Evolutionary conservation across 2,797 vertebrate genomes (phyloP), one percentile per base, ranked within the genome.

Genomic region (Scomberomorus guttatus): DNA sequence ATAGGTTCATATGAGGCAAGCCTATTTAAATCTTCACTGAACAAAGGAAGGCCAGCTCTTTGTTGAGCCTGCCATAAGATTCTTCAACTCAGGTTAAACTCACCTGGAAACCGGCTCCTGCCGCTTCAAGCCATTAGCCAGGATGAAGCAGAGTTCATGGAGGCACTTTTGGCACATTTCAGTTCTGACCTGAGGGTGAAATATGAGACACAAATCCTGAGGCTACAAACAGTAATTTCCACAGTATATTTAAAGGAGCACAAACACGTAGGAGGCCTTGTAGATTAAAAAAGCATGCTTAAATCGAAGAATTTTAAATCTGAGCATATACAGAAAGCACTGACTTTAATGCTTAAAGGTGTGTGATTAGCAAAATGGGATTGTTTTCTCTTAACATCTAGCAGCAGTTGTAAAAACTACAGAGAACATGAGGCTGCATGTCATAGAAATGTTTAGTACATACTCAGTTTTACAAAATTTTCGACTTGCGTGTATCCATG

Each of bases 151-250:
- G 57, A 67, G 76, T 75, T 84, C 75, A 79, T 48, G 55, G 46
- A 85, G 69, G 37, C 67, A 81, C 73, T 82, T 85, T 82, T 70
- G 72, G 67, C 64, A 75, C 77, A 75, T 88, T 87, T 87, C 65
- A 62, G 63, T 64, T 84, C 61, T 81, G 73, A 87, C 87, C 85
- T 56, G 58, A 77, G 84, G 90, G 81, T 81, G 59, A 71, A 83
- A 83, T 78, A 85, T 29, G 59, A 90, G 82, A 84, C 76, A 56
- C 59, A 80, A 78, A 79, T 79, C 89, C 87, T 50, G 54, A 32
- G 85, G 87, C 78, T 81, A 80, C 81, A 81, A 87, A 89, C 70
- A 75, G 65, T 85, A 15, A 85, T 84, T 90, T 87, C 82, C 77
- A 82, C 87, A 80, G 74, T 61, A 72, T 81, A 79, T 87, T 78